A percentile compares a stretch with the other conserved stretches of the same genome.
Evolutionary conservation across 2,888 invertebrate species (phyloP).

Genomic region (Rhingia campestris): DNA sequence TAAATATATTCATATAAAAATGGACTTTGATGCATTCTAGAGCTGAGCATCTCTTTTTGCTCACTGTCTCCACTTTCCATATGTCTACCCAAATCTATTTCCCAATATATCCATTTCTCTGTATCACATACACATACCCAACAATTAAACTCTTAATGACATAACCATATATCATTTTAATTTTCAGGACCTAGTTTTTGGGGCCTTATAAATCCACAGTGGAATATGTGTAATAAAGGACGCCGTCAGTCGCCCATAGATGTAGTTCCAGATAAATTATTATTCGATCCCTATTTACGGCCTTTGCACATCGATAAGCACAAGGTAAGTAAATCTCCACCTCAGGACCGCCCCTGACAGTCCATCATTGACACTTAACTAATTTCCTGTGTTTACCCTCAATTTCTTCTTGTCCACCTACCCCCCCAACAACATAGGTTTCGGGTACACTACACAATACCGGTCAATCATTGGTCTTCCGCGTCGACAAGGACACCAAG

Average conservation of each 20-base stretch:
- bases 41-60: too few species aligned
- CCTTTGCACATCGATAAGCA: conserved; percentile 96
- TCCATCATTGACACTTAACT: conserved; percentile 42
- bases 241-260: conserved; percentile 98
- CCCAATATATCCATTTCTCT: too few species aligned
- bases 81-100: too few species aligned
- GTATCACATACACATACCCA: too few species aligned
- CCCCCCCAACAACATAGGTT: conserved; percentile 85
- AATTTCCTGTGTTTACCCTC: conserved; percentile 24
- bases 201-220: conserved; percentile 98
- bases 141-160: too few species aligned
- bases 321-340: conserved; percentile 86
- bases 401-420: background rate
- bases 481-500: conserved; percentile 94
- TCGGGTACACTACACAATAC: conserved; percentile 95
- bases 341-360: background rate
- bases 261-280: conserved; percentile 95
- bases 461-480: conserved; percentile 96
- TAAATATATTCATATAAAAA: too few species aligned
- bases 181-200: conserved; percentile 96
- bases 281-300: conserved; percentile 97
- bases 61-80: too few species aligned
- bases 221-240: conserved; percentile 98
- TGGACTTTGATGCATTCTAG: too few species aligned
- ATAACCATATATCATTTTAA: conserved; percentile 1